Base-by-base conservation (phyloP, 2,888 invertebrate species). In the Thecophora atra region DNA sequence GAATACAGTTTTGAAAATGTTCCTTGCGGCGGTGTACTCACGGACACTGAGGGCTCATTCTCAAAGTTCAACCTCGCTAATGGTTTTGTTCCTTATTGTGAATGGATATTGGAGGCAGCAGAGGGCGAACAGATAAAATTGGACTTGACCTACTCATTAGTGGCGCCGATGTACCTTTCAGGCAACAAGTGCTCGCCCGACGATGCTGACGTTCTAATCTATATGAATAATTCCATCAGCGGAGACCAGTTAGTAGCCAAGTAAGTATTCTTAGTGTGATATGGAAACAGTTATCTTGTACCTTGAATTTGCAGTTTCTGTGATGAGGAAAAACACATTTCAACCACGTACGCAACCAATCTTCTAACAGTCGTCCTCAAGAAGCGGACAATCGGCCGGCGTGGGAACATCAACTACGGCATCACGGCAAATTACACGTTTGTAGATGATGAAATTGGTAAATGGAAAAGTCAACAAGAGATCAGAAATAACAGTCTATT, bases 1-100 rank as follows among this genome's bases (percentile, higher is more conserved):
- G 91, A 92, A 76, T 97, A 93, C 80, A 89, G 90, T 1, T 89
- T 92, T 6, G 83, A 91, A 24, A 87, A 89, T 74, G 60, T 79
- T 83, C 90, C 86, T 72, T 95, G 95, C 85, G 95, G 95, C 7
- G 95, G 94, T 3, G 89, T 93, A 72, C 83, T 91, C 28, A 91
- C 87, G 75, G 86, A 86, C 0, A 77, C 84, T 1, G 86, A 67
- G 8, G 75, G 76, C 3, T 62, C 68, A 0, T 75, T 80, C 19
- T 6, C 60, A 6, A 68, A 47, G 52, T 68, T 63, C 7, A 11
- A 13, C 17, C 52, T 1, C 26, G 51, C n/a, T 8, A n/a, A 15
- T 17, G 13, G 37, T n/a, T 42, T 30, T 17, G 30, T 19, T 3
- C 11, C 65, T 5, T 47, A 62, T 1, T 78, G 78, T 62, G 56